Evolutionary conservation across 2,797 vertebrate species (phyloP).

Genomic region (Oreochromis mossambicus): DNA sequence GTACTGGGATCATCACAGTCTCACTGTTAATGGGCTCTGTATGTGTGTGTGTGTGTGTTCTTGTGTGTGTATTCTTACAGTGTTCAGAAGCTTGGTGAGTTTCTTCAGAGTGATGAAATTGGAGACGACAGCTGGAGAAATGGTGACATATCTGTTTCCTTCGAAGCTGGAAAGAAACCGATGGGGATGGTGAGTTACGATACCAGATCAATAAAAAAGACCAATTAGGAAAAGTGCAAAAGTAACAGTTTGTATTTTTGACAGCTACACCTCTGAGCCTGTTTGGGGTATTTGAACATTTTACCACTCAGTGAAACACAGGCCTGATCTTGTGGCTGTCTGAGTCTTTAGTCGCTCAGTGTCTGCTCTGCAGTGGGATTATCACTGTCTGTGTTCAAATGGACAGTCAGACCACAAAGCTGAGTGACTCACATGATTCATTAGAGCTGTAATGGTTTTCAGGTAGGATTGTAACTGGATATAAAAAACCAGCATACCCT

Average conservation of each 20-base stretch:
- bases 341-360: conserved; percentile 15
- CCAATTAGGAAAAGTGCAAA: not conserved
- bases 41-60: not conserved
- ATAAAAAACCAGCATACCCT: not conserved
- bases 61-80: conserved; percentile 58
- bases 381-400: not conserved
- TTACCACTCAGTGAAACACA: not conserved
- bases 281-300: not conserved
- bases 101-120: conserved; percentile 96
- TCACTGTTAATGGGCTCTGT: not conserved
- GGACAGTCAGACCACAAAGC: not conserved
- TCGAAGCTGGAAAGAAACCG: conserved; percentile 88
- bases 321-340: not conserved
- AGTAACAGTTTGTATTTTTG: not conserved
- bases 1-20: conserved; percentile 1
- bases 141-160: conserved; percentile 78
- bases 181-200: conserved; percentile 79
- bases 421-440: not conserved
- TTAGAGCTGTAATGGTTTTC: not conserved
- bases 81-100: conserved; percentile 95
- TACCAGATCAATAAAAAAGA: not conserved
- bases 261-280: not conserved
- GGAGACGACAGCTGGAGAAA: conserved; percentile 92
- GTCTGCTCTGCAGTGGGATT: conserved; percentile 10
- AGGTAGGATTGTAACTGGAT: not conserved